phyloP scores from a whole-genome alignment of 2,888 invertebrate genomes.

The Hecatera dysodea region DNA sequence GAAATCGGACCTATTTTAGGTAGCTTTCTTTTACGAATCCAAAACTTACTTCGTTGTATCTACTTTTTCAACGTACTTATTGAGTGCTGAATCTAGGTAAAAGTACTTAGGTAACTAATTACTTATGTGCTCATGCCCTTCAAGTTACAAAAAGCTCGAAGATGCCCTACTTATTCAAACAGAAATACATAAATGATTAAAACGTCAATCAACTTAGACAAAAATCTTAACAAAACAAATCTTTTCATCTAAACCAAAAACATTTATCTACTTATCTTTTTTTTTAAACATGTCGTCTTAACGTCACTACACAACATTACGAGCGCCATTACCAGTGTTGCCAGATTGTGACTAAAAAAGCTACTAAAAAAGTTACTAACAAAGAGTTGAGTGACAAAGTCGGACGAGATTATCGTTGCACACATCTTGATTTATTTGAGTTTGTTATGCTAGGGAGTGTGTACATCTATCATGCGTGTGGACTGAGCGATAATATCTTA shows the following conservation, averaged over 20 bases:
- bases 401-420: constrained; percentile 78
- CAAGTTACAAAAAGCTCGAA: neutral
- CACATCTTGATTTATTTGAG: constrained; percentile 83
- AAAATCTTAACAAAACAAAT: constrained; percentile 48
- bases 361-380: constrained; percentile 70
- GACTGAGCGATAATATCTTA: constrained; percentile 74
- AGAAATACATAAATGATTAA: constrained; percentile 27
- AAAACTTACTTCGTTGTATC: neutral
- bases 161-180: neutral
- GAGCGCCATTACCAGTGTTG: constrained; percentile 78
- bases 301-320: constrained; percentile 73
- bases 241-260: constrained; percentile 51
- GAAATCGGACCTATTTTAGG: neutral
- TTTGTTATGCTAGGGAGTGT: constrained; percentile 77
- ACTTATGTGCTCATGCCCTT: neutral
- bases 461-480: constrained; percentile 80
- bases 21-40: neutral
- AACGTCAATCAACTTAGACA: constrained; percentile 51
- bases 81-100: too few species aligned
- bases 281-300: constrained; percentile 77
- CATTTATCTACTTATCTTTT: constrained; percentile 36
- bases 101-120: too few species aligned
- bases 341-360: constrained; percentile 71
- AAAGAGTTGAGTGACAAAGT: constrained; percentile 83
- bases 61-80: neutral